Percentiles rank a stretch among this genome's conserved stretches.
phyloP scores from a whole-genome alignment of 1,140 invertebrate genomes.

The Tetramorium simillimum region DNA sequence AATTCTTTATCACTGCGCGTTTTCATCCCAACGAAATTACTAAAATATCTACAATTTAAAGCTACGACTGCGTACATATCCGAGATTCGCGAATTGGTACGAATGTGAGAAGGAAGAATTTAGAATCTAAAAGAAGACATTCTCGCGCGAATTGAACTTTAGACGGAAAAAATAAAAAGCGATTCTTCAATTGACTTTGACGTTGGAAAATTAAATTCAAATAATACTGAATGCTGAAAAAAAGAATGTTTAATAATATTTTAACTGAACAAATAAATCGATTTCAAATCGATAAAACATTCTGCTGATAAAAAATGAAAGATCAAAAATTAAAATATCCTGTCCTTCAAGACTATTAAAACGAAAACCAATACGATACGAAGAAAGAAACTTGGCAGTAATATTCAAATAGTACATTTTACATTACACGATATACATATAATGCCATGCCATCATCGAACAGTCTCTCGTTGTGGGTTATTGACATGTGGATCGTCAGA shows the following conservation, averaged over 20 bases:
- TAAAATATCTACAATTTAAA: background rate
- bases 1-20: background rate
- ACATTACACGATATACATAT: background rate
- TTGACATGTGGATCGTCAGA: conserved; percentile 61
- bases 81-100: background rate
- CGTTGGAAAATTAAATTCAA: background rate
- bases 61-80: background rate
- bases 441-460: background rate
- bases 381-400: background rate
- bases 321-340: background rate
- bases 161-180: background rate
- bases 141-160: background rate
- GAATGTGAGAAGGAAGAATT: background rate
- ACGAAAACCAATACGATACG: background rate
- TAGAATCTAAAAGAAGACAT: background rate
- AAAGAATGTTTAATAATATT: background rate
- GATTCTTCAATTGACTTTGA: background rate
- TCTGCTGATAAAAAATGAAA: background rate
- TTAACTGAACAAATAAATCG: background rate
- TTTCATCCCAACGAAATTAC: background rate
- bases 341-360: background rate
- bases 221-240: background rate
- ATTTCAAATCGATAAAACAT: background rate
- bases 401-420: background rate
- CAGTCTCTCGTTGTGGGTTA: conserved; percentile 42